Evolutionary conservation across 2,113 vertebrate species (phyloP).

Genomic region (Apistogramma diplotaenia): DNA sequence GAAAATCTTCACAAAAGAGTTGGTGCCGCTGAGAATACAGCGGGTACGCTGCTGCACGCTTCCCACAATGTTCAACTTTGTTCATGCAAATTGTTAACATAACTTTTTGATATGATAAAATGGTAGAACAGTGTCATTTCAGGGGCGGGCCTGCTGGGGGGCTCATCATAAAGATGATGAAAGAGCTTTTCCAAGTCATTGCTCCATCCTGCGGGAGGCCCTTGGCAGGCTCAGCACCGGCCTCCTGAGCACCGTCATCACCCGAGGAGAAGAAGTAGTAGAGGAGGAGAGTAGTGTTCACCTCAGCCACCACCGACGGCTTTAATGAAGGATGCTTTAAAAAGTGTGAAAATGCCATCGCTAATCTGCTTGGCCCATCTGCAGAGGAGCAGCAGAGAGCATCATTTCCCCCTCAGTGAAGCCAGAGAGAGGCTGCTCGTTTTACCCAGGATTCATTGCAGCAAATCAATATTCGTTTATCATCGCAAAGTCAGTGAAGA

Average conservation of each 20-base stretch:
- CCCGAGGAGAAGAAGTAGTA: neutral
- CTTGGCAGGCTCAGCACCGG: neutral
- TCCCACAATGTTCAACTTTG: constrained; percentile 41
- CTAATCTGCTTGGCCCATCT: constrained; percentile 46
- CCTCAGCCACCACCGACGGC: neutral
- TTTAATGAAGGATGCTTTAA: constrained; percentile 53
- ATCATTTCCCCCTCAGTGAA: constrained; percentile 41
- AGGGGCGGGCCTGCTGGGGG: constrained; percentile 3
- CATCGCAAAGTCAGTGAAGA: neutral
- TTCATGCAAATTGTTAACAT: constrained; percentile 36
- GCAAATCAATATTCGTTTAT: constrained; percentile 55
- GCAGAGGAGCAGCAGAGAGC: constrained; percentile 14
- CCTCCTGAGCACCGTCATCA: neutral
- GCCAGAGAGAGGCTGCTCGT: constrained; percentile 28
- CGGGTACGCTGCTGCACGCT: neutral
- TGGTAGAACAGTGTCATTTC: neutral
- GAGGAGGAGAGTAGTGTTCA: constrained; percentile 3
- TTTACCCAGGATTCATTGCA: constrained; percentile 62
- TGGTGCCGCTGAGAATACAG: constrained; percentile 12
- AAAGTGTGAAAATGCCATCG: constrained; percentile 46
- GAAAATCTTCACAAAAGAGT: constrained; percentile 30
- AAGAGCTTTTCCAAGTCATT: constrained; percentile 21
- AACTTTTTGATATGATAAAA: constrained; percentile 44
- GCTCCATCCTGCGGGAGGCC: neutral
- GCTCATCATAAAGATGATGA: neutral